Base-by-base conservation (phyloP, 2,797 vertebrate genomes). In the Enteromius afrohamiltoni region DNA sequence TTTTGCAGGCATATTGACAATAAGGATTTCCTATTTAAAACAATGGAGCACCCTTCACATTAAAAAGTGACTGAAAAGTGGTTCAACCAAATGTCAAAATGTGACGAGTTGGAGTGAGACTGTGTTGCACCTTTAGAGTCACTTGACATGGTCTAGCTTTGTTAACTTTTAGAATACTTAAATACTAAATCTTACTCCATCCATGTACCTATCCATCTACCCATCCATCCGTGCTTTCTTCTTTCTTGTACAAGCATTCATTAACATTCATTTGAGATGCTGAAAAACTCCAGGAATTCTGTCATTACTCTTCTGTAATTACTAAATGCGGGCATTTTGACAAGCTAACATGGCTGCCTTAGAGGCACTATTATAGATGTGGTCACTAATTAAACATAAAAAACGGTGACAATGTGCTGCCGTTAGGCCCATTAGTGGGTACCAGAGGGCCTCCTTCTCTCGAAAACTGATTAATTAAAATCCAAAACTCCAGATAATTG, bases 351-450 rank as follows among this genome's bases (percentile, higher is more conserved):
- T 77, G 49, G 62, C 64, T 86, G 85, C 87, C 85, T 86, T 85
- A 62, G 78, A 88, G 87, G 83, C 85, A 85, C 75, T 83, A 86
- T 83, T 86, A 86, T 78, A 69, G 47, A 88, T 67, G 67, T 83
- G 83, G 77, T 86, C 77, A 85, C 67, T 88, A 86, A 88, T 88
- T 88, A 88, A 86, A 85, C 85, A 86, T 88, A 37, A 80, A 88
- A 88, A 88, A 85, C 14, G 47, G 40, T 83, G 85, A 86, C 85
- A 85, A 86, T 65, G 83, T 74, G 67, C 70, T 77, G 58, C 83
- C 71, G 80, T 81, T 78, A 85, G 80, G 79, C 80, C 82, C 76
- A 78, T 86, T 80, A 83, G 49, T 53, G 21, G 55, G 76, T 73
- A 78, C 74, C 77, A 49, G 21, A 80, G 80, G 87, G 85, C 77